Evolutionary conservation across 2,797 vertebrate species (phyloP).

Genomic region (Vultur gryphus): DNA sequence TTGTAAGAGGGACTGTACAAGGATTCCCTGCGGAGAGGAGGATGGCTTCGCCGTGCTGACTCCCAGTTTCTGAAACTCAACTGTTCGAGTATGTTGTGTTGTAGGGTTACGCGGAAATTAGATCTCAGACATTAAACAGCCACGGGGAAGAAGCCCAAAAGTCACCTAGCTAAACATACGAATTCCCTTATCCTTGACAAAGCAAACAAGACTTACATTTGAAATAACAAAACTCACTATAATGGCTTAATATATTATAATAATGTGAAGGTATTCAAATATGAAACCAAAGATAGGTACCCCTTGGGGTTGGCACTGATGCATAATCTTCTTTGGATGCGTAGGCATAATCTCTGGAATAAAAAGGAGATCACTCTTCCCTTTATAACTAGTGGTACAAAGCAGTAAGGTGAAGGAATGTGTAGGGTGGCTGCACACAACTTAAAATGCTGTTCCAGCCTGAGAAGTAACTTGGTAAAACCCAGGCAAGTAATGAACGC

Average conservation of each 20-base stretch:
- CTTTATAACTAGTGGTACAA: background rate
- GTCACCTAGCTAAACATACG: constrained; percentile 20
- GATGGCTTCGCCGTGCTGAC: accelerated
- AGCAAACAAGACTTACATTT: constrained; percentile 54
- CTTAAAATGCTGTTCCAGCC: background rate
- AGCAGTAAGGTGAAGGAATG: background rate
- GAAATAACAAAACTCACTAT: constrained; percentile 54
- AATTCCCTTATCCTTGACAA: constrained; percentile 55
- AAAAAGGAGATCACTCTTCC: background rate
- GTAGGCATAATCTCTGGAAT: background rate
- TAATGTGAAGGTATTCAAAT: constrained; percentile 38
- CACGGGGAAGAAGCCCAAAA: background rate
- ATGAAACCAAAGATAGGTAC: constrained; percentile 12
- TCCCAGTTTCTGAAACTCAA: background rate
- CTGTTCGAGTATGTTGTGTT: background rate
- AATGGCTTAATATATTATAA: constrained; percentile 1
- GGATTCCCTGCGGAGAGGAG: background rate
- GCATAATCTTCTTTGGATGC: background rate
- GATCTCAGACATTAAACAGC: background rate
- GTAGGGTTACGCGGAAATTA: background rate
- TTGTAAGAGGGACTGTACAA: background rate
- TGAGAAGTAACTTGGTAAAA: background rate
- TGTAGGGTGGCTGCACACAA: background rate
- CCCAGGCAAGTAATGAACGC: background rate
- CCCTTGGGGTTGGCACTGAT: constrained; percentile 9